Evolutionary conservation across 2,113 vertebrate genomes (phyloP).

Genomic region (Pardalotus punctatus): DNA sequence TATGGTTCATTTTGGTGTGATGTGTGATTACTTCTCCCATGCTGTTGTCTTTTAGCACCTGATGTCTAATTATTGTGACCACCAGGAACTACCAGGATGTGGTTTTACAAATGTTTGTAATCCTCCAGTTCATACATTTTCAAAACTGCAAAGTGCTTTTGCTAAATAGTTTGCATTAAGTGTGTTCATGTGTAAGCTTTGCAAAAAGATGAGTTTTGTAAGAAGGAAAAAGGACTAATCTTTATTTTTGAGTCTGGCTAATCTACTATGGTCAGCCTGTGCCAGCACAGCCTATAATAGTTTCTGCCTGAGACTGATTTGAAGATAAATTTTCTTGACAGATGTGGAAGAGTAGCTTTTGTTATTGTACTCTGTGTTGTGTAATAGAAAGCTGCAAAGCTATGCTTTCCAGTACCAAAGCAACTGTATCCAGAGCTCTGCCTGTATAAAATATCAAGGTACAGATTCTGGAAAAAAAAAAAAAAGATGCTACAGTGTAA

Average conservation of each 20-base stretch:
- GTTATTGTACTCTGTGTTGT: background rate
- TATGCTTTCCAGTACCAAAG: background rate
- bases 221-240: background rate
- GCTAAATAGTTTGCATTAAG: background rate
- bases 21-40: background rate
- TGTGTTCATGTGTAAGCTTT: fast-evolving
- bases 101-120: background rate
- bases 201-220: background rate
- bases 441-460: background rate
- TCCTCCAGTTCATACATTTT: background rate
- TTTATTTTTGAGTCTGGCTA: background rate
- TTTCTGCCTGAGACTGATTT: background rate
- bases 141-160: background rate
- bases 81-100: background rate
- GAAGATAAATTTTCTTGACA: constrained; percentile 44
- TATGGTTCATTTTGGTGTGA: background rate
- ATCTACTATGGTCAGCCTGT: background rate
- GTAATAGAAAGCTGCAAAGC: background rate
- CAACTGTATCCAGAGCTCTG: background rate
- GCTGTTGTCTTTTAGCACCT: background rate
- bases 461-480: background rate
- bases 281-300: background rate
- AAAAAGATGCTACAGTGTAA: background rate
- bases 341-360: background rate
- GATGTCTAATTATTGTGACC: background rate